Conservation (phyloP, 2,113 vertebrate genomes). For the Tupaia chinensis region DNA sequence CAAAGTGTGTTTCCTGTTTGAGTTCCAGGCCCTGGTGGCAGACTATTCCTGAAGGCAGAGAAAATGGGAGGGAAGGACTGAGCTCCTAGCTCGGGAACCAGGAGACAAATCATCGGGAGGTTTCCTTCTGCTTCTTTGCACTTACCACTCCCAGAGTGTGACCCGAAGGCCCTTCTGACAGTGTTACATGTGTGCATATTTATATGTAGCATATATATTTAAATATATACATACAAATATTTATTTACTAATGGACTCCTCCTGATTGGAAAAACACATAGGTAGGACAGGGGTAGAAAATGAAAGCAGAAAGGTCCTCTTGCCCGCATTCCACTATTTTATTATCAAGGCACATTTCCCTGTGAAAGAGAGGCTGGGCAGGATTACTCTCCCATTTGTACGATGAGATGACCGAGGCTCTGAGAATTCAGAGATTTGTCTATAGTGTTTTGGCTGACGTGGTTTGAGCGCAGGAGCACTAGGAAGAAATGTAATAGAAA, state of each 20-base stretch:
- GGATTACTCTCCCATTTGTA: conserved; percentile 10
- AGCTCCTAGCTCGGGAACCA: background rate
- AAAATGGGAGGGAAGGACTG: background rate
- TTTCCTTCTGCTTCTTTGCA: background rate
- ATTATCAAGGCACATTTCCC: conserved; percentile 42
- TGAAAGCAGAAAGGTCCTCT: conserved; percentile 46
- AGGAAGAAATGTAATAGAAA: conserved; percentile 37
- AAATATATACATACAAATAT: conserved; percentile 80
- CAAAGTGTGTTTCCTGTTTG: conserved; percentile 56
- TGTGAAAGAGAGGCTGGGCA: background rate
- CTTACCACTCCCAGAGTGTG: background rate
- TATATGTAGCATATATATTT: conserved; percentile 75
- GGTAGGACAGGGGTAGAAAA: conserved; percentile 22
- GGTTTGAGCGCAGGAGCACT: background rate
- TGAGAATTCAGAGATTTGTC: conserved; percentile 10
- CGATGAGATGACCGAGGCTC: conserved; percentile 11
- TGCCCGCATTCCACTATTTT: background rate
- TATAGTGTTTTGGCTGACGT: background rate
- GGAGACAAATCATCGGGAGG: background rate
- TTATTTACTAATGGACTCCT: conserved; percentile 81
- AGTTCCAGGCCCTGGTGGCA: conserved; percentile 71
- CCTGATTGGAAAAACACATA: conserved; percentile 14
- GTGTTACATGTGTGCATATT: conserved; percentile 31
- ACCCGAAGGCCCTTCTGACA: background rate
- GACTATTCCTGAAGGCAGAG: conserved; percentile 49